phyloP scores from a whole-genome alignment of 2,888 invertebrate genomes.

The Tiphia femorata region DNA sequence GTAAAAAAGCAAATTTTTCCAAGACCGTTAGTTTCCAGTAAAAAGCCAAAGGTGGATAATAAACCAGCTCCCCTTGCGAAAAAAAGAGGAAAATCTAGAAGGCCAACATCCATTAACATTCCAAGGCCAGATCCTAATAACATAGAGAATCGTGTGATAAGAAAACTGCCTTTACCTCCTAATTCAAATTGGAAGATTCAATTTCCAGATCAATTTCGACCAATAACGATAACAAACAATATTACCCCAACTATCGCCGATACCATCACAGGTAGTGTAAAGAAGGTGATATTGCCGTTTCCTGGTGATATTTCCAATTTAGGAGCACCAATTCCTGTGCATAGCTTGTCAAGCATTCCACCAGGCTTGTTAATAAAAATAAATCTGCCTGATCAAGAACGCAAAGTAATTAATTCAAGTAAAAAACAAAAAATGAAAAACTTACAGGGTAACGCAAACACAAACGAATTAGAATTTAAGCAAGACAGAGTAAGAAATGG shows the following conservation, averaged over 20 bases:
- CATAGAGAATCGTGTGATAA: slow-evolving; percentile 50
- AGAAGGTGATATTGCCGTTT: slow-evolving; percentile 65
- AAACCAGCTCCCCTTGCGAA: slow-evolving; percentile 65
- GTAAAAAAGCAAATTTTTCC: slow-evolving; percentile 31
- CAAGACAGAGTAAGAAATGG: slow-evolving; percentile 34
- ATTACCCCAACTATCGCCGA: slow-evolving; percentile 43
- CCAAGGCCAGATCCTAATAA: slow-evolving; percentile 57
- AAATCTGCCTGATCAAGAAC: slow-evolving; percentile 58
- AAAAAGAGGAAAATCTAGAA: slow-evolving; percentile 61
- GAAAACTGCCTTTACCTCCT: slow-evolving; percentile 61
- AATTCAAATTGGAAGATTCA: slow-evolving; percentile 61
- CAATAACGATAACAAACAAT: slow-evolving; percentile 58
- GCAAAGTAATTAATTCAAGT: slow-evolving; percentile 30
- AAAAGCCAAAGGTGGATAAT: slow-evolving; percentile 64
- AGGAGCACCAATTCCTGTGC: slow-evolving; percentile 64
- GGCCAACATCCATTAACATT: slow-evolving; percentile 63
- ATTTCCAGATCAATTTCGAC: slow-evolving; percentile 61
- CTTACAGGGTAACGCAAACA: slow-evolving; percentile 7
- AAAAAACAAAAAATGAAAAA: slow-evolving; percentile 40
- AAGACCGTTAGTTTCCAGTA: slow-evolving; percentile 63
- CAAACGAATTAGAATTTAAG: slow-evolving; percentile 14
- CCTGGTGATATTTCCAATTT: slow-evolving; percentile 62
- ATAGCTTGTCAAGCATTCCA: slow-evolving; percentile 65
- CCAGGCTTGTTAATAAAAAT: slow-evolving; percentile 66
- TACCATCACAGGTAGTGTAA: slow-evolving; percentile 50